Conservation (phyloP, 2,888 invertebrate species). For the Drosophila helvetica region DNA sequence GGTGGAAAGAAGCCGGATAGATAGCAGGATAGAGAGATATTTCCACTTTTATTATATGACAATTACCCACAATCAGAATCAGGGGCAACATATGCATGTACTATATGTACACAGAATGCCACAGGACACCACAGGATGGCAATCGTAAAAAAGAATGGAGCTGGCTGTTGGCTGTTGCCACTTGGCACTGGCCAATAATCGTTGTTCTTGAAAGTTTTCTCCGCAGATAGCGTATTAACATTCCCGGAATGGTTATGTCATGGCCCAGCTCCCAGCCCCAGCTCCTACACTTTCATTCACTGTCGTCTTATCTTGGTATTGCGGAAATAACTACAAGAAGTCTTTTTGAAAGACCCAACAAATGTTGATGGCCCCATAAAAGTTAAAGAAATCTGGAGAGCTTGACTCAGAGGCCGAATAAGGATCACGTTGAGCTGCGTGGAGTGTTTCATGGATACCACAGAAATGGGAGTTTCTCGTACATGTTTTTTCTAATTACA, state of each 20-base stretch:
- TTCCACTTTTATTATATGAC: slow-evolving; percentile 68
- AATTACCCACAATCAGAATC: slow-evolving; percentile 68
- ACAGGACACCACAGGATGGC: slow-evolving; percentile 25
- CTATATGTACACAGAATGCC: neutral
- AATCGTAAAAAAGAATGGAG: slow-evolving; percentile 68
- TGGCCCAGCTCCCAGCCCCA: neutral
- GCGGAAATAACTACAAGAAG: slow-evolving; percentile 9
- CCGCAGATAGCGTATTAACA: slow-evolving; percentile 28
- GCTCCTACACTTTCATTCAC: neutral
- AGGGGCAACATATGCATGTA: slow-evolving; percentile 53
- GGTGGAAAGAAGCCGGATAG: slow-evolving; percentile 16
- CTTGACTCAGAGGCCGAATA: neutral
- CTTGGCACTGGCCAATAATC: slow-evolving; percentile 35
- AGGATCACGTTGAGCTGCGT: neutral
- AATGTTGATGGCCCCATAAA: slow-evolving; percentile 9
- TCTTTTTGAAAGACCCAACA: slow-evolving; percentile 12
- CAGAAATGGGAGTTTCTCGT: neutral
- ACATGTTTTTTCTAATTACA: neutral
- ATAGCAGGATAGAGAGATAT: slow-evolving; percentile 21
- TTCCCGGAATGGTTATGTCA: slow-evolving; percentile 30
- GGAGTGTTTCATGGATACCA: neutral
- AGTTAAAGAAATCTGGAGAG: slow-evolving; percentile 16
- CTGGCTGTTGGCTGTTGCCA: neutral
- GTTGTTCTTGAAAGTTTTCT: slow-evolving; percentile 24
- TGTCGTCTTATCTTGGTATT: slow-evolving; percentile 23